Base-by-base conservation (phyloP, 92 coral and sea anemone genomes). In the Epizoanthus scotinus region DNA sequence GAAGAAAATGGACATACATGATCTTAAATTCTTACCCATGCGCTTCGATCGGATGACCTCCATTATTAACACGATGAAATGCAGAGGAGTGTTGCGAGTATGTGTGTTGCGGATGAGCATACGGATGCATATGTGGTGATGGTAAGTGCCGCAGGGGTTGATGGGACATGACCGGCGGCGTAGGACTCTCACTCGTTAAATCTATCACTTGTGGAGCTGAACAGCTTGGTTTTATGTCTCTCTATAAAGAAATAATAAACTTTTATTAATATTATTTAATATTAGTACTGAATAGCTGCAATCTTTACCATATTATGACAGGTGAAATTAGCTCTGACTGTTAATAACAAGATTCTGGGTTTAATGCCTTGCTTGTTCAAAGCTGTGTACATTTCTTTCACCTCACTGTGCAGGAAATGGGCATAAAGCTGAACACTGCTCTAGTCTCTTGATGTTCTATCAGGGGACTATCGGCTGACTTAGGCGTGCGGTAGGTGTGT, bases 101-200 rank as follows among this genome's bases (percentile, higher is more conserved):
- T 36, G 86, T 49, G 85, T 84, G 86, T 19, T 84, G 73, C 17
- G 83, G 38, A 67, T 64, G 73, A 8, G 73, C n/a, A 67, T 67
- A 64, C 2, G 83, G 64, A 63, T 64, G 83, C 64, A 64, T 54
- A 29, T 67, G 85, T 65, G 90, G 86, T 34, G 85, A 86, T 10
- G 97, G 94, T 88, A 92, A 70, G 81, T 92, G 97, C 55, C 90
- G 86, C 40, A 90, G 83, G 24, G 94, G 97, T 59, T 92, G 97
- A 38, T 92, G 94, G 8, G 97, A 81, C 97, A 92, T 84, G 56
- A 75, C 28, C 14, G 89, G 64, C 22, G 94, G 88, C 6, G 89
- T 78, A 34, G 94, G 82, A 25, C 84, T 72, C 19, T 92, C 97
- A 10, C 83, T 83, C 40, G 97, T 92, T 49, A 90, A 83, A 62